Base-by-base conservation (phyloP, 1,140 invertebrate genomes). In the Drosophila pseudoobscura region DNA sequence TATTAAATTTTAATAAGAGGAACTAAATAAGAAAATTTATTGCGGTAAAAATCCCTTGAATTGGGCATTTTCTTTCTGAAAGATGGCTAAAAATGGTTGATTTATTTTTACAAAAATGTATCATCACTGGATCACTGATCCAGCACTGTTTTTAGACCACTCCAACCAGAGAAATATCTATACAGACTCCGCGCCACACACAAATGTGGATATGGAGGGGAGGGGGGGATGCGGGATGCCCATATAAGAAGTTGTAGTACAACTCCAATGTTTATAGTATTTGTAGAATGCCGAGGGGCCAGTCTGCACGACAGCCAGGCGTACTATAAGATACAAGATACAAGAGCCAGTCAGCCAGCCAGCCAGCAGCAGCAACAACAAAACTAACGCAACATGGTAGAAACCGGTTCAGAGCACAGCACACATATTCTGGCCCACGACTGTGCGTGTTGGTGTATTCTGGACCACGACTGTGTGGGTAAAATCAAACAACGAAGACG, bases 231-330 rank as follows among this genome's bases (percentile, higher is more conserved):
- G 20, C 20, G 31, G 65, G 62, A 82, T 74, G 71, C 70, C 61
- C 51, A 47, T 47, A 78, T 68, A 78, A 80, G 82, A 85, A 87
- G 82, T 85, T 85, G 80, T 85, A 85, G 50, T 87, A 85, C 80
- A 87, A 78, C 80, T 82, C 61, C 47, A 46, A 75, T 80, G 73
- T 75, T 75, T 74, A 75, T 85, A 85, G 82, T 85, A 85, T 87
- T 85, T 82, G 80, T 85, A 85, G 77, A 84, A 80, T 85, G 80
- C 57, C 53, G 70, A 51, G 72, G 44, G 66, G 78, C 53, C 57
- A 69, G 64, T 75, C 70, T 52, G 56, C 47, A 53, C n/a, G 47
- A 54, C 45, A 45, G 22, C 50, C 56, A 44, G 60, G 50, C 70
- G 31, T 45, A 55, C 71, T 57, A 70, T 60, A 78, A 55, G 56